Percentiles rank a stretch among this genome's conserved stretches.
Conservation (phyloP, 2,113 vertebrate species). For the Dicentrarchus labrax region DNA sequence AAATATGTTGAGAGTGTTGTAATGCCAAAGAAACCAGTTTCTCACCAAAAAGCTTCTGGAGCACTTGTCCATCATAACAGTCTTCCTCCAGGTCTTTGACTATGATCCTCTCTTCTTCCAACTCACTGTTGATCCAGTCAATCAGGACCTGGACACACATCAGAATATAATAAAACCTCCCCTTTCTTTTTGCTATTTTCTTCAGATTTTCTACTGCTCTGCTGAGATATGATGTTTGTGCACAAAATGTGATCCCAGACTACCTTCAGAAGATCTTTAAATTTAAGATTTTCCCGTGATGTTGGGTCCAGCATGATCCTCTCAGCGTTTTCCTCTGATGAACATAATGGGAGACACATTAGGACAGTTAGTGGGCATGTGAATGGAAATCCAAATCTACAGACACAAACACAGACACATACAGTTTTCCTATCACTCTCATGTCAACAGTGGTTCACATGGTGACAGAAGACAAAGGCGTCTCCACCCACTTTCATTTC, state of each 20-base stretch:
- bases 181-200: not conserved
- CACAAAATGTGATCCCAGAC: not conserved
- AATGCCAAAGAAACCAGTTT: not conserved
- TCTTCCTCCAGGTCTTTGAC: conserved; percentile 98
- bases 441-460: conserved; percentile 52
- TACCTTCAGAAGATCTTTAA: conserved; percentile 97
- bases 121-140: conserved; percentile 96
- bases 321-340: conserved; percentile 96
- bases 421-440: not conserved
- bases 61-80: conserved; percentile 96
- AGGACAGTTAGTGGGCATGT: not conserved
- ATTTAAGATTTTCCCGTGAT: conserved; percentile 92
- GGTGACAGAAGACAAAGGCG: conserved; percentile 22
- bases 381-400: not conserved
- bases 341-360: conserved; percentile 8
- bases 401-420: conserved; percentile 6
- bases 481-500: conserved; percentile 74
- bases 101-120: conserved; percentile 97
- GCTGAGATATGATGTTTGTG: not conserved
- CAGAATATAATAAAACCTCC: not conserved
- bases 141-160: conserved; percentile 88
- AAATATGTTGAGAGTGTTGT: not conserved
- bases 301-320: conserved; percentile 94
- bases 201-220: not conserved
- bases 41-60: conserved; percentile 97